Evolutionary conservation across 35 echinoderm and acorn worm genomes (phyloP).

Genomic region (Chiridota heheva): DNA sequence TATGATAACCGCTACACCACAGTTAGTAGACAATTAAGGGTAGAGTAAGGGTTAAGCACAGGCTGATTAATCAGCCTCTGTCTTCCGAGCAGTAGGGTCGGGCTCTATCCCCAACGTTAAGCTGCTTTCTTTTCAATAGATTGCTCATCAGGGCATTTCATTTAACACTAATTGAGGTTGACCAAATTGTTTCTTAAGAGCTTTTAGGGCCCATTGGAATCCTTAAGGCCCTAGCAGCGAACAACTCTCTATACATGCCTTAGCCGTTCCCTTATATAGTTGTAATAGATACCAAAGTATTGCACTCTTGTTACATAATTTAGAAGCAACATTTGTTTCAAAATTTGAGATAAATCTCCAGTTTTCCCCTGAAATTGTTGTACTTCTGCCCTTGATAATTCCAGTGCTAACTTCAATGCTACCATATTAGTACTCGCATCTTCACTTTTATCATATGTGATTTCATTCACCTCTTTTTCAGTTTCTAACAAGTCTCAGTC

Average conservation of each 20-base stretch:
- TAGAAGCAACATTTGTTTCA: constrained; percentile 33
- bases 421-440: background rate
- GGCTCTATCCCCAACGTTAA: background rate
- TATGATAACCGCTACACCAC: too few relatives aligned
- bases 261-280: constrained; percentile 26
- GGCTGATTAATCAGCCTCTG: too few relatives aligned
- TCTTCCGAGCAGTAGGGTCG: too few relatives aligned
- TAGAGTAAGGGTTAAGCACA: too few relatives aligned
- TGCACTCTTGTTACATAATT: constrained; percentile 1
- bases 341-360: constrained; percentile 33
- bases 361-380: constrained; percentile 7
- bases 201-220: constrained; percentile 15
- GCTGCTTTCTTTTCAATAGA: constrained; percentile 7
- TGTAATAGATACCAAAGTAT: constrained; percentile 18
- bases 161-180: constrained; percentile 4
- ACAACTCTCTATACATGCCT: constrained; percentile 22
- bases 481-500: too few relatives aligned
- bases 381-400: constrained; percentile 15
- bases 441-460: background rate
- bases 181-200: constrained; percentile 33
- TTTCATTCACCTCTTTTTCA: too few relatives aligned
- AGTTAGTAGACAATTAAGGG: too few relatives aligned
- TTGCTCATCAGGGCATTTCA: constrained; percentile 18
- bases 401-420: constrained; percentile 8
- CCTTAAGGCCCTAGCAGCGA: constrained; percentile 1